Conservation (phyloP, 2,888 invertebrate genomes). For the Allolobophora icterica region DNA sequence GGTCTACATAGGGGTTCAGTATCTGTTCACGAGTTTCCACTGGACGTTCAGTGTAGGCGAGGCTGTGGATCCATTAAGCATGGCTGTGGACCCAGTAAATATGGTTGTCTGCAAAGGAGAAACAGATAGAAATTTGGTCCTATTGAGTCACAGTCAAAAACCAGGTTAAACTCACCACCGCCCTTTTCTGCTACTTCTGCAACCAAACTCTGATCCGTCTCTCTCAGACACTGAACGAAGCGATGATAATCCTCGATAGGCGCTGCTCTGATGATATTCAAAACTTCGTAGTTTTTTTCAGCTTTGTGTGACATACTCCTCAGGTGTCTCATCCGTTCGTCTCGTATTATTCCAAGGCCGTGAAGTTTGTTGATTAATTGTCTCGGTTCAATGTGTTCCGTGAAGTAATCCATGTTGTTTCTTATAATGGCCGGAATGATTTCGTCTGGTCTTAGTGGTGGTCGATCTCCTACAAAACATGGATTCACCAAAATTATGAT, state of each 20-base stretch:
- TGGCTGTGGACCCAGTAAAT: too few relatives aligned
- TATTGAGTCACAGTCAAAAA: not conserved
- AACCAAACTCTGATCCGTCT: not conserved
- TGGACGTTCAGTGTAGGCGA: too few relatives aligned
- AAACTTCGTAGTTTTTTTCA: not conserved
- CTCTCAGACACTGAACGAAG: not conserved
- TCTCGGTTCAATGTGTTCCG: not conserved
- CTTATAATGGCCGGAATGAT: not conserved
- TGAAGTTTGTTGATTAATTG: not conserved
- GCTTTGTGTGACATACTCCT: not conserved
- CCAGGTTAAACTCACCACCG: slow-evolving; percentile 7
- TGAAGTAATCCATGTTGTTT: slow-evolving; percentile 27
- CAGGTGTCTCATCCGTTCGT: not conserved
- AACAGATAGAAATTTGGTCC: not conserved
- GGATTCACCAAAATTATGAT: not conserved
- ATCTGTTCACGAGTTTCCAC: too few relatives aligned
- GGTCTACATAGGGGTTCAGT: too few relatives aligned
- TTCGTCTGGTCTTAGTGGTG: not conserved
- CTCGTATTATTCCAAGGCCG: not conserved
- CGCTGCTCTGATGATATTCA: slow-evolving; percentile 1
- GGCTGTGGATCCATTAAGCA: too few relatives aligned
- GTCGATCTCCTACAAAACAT: not conserved
- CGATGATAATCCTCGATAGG: not conserved
- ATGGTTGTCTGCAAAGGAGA: not conserved
- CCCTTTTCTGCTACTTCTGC: not conserved